Conservation (phyloP, 2,888 invertebrate species). For the Apantesis nais region DNA sequence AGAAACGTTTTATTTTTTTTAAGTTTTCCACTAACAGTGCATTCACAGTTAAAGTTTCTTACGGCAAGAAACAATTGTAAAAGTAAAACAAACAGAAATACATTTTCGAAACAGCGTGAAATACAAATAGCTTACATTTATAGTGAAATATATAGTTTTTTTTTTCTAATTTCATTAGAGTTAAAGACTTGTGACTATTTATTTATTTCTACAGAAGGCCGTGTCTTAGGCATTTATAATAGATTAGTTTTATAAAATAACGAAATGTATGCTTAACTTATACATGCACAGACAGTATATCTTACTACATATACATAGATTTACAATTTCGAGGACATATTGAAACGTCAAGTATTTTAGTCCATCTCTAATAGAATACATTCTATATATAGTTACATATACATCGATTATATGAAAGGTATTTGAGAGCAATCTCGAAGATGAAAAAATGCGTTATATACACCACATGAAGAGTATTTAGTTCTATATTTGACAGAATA, state of each 20-base stretch:
- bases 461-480: constrained; percentile 9
- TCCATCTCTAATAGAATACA: constrained; percentile 2
- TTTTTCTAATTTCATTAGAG: constrained; percentile 53
- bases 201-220: constrained; percentile 71
- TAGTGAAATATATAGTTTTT: constrained; percentile 54
- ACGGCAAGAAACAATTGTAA: constrained; percentile 59
- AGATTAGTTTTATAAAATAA: constrained; percentile 45
- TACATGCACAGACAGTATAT: constrained; percentile 28
- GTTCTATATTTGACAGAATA: not conserved
- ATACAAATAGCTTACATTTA: constrained; percentile 69
- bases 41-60: constrained; percentile 75
- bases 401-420: constrained; percentile 18
- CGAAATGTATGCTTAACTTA: constrained; percentile 30
- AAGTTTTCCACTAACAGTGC: constrained; percentile 79
- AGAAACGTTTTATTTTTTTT: constrained; percentile 80
- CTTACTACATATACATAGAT: constrained; percentile 25
- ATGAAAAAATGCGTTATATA: constrained; percentile 13
- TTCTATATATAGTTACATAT: constrained; percentile 3
- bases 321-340: constrained; percentile 37
- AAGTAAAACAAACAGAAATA: constrained; percentile 48
- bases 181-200: constrained; percentile 59
- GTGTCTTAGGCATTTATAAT: constrained; percentile 67
- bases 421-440: constrained; percentile 21
- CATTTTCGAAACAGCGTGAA: constrained; percentile 69
- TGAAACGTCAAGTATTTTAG: constrained; percentile 6